Percentiles rank a stretch among this genome's conserved stretches.
Evolutionary conservation across 1,140 invertebrate genomes (phyloP).

Genomic region (Agrypnia vestita): DNA sequence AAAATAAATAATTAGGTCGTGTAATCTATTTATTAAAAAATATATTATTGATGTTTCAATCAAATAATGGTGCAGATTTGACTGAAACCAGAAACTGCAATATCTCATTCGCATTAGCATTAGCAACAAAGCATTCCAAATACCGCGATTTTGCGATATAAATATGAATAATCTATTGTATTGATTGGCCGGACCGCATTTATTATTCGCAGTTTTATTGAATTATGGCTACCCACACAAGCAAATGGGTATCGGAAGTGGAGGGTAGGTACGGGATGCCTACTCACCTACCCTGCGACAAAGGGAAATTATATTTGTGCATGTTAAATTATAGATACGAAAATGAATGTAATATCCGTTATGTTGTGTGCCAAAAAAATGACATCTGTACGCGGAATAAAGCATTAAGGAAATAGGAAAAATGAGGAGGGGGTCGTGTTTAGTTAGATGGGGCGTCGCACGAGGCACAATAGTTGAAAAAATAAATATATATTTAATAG

Average conservation of each 20-base stretch:
- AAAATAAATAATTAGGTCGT: too few relatives aligned
- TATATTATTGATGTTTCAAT: too few relatives aligned
- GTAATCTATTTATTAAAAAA: too few relatives aligned
- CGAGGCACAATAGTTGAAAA: neutral
- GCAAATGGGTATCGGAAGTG: constrained; percentile 25
- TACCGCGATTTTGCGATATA: constrained; percentile 39
- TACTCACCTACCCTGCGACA: constrained; percentile 1
- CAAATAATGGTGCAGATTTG: neutral
- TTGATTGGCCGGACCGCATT: constrained; percentile 47
- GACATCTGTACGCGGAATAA: constrained; percentile 38
- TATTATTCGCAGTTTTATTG: constrained; percentile 47
- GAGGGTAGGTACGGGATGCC: neutral
- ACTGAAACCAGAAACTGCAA: constrained; percentile 15
- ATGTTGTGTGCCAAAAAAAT: constrained; percentile 40
- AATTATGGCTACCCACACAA: constrained; percentile 29
- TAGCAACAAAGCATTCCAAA: constrained; percentile 43
- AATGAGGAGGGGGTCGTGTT: constrained; percentile 14
- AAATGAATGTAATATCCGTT: constrained; percentile 46
- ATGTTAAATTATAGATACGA: constrained; percentile 40
- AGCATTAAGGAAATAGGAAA: constrained; percentile 26
- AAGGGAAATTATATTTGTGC: constrained; percentile 40
- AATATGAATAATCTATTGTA: constrained; percentile 41
- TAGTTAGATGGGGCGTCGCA: constrained; percentile 29
- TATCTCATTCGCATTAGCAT: constrained; percentile 3
- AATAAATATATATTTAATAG: too few relatives aligned